These are phyloP conservation scores for Tarsius wallacei DNA, from an alignment of 2,797 vertebrate species.

Conservation along the genomic window DNA sequence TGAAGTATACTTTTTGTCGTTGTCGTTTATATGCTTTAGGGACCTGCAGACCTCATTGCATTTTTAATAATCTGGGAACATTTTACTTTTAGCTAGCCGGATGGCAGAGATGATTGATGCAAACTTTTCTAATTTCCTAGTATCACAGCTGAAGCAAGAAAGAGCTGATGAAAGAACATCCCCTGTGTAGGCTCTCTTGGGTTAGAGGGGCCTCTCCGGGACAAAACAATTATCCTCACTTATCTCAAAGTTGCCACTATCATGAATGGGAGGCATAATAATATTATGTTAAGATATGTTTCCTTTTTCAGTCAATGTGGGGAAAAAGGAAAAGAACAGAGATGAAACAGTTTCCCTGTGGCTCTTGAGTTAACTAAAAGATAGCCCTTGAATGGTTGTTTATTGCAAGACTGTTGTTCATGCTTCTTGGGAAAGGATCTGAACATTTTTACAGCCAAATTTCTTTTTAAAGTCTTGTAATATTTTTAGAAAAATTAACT, in stretches of 20 bases:
- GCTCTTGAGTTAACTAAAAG: constrained; percentile 82
- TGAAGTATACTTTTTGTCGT: neutral
- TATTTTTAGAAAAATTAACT: constrained; percentile 53
- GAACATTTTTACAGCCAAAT: constrained; percentile 19
- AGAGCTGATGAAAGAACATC: neutral
- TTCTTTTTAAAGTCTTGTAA: constrained; percentile 35
- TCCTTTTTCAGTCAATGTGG: constrained; percentile 65
- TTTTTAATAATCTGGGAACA: constrained; percentile 27
- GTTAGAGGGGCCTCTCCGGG: neutral
- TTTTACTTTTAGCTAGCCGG: constrained; percentile 54
- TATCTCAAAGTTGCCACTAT: constrained; percentile 41
- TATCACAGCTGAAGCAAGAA: neutral
- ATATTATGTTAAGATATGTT: constrained; percentile 72
- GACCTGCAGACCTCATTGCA: neutral
- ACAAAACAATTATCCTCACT: constrained; percentile 61
- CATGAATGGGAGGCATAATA: constrained; percentile 22
- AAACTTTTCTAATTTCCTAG: constrained; percentile 64
- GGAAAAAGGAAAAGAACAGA: constrained; percentile 80
- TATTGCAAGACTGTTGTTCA: constrained; percentile 82
- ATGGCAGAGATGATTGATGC: neutral
- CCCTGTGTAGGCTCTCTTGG: neutral
- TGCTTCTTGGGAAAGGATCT: constrained; percentile 85
- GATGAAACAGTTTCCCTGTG: constrained; percentile 78
- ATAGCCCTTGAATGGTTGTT: constrained; percentile 85
- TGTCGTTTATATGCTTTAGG: neutral